phyloP scores from a whole-genome alignment of 2,113 vertebrate genomes.

The Prionailurus viverrinus region DNA sequence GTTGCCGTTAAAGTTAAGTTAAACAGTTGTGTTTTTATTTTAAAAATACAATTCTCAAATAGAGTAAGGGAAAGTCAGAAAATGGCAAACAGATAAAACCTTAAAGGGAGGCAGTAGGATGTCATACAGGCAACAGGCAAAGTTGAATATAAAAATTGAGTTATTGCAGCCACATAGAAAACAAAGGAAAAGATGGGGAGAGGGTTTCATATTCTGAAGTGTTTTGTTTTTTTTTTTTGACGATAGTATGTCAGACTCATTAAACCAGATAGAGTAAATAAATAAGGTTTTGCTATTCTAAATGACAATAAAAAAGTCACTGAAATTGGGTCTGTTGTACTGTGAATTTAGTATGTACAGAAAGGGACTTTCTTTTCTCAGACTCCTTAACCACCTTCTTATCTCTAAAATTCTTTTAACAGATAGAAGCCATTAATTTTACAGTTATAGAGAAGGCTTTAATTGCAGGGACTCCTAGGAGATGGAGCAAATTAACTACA shows the following conservation, averaged over 20 bases:
- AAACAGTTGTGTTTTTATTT: background rate
- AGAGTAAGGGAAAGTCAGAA: slow-evolving; percentile 28
- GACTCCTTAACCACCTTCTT: background rate
- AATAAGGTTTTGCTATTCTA: slow-evolving; percentile 12
- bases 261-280: slow-evolving; percentile 18
- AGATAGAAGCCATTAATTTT: slow-evolving; percentile 11
- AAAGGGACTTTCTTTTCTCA: background rate
- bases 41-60: background rate
- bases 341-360: background rate
- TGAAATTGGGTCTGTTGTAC: background rate
- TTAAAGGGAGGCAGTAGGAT: background rate
- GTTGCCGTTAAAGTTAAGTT: background rate
- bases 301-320: slow-evolving; percentile 11
- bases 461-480: background rate
- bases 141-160: background rate
- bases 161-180: background rate
- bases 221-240: background rate
- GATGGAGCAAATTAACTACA: background rate
- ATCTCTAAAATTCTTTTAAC: background rate
- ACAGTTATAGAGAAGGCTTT: background rate
- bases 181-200: background rate
- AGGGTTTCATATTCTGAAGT: background rate
- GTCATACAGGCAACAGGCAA: background rate
- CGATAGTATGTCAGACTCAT: background rate
- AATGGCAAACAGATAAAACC: background rate